phyloP scores from a whole-genome alignment of 2,797 vertebrate genomes.

The Momotus momota region DNA sequence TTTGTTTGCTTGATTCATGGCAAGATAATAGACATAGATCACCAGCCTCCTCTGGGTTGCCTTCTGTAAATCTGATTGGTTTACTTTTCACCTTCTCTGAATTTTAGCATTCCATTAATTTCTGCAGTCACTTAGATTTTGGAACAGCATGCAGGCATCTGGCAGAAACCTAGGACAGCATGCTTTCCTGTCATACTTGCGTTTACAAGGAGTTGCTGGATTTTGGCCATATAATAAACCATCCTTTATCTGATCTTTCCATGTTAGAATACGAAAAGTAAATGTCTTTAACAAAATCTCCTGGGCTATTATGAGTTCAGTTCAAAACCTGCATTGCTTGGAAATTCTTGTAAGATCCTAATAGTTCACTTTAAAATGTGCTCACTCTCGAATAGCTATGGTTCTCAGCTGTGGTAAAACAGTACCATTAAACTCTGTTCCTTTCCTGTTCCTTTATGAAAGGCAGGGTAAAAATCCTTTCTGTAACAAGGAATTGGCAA shows the following conservation, averaged over 20 bases:
- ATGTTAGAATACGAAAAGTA: not conserved
- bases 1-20: not conserved
- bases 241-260: not conserved
- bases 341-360: not conserved
- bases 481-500: not conserved
- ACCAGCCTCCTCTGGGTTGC: not conserved
- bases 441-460: not conserved
- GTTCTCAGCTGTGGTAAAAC: not conserved
- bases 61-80: constrained; percentile 13
- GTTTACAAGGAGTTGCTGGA: not conserved
- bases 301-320: not conserved
- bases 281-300: not conserved
- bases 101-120: constrained; percentile 34
- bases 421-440: not conserved
- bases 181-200: not conserved
- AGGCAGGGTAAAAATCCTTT: not conserved
- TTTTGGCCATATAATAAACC: not conserved
- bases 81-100: constrained; percentile 14
- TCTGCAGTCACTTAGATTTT: constrained; percentile 11
- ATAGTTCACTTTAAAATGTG: not conserved
- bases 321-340: not conserved
- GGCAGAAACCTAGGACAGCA: not conserved
- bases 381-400: not conserved
- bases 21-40: not conserved
- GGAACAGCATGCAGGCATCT: not conserved